Percentiles rank a stretch among this genome's conserved stretches.
phyloP scores from a whole-genome alignment of 2,113 vertebrate species.

The Oreochromis spilurus region DNA sequence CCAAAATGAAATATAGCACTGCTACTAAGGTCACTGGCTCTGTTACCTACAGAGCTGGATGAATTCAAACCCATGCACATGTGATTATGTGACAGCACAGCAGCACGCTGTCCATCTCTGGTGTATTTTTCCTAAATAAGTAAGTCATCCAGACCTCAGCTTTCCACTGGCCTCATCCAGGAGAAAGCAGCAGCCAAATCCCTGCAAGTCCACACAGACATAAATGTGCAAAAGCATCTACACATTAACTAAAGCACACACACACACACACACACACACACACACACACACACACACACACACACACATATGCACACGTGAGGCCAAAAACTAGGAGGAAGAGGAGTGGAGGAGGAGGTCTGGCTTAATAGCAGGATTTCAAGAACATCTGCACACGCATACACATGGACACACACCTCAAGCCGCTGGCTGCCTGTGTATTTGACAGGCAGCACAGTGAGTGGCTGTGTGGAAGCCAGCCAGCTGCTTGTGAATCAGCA shows the following conservation, averaged over 20 bases:
- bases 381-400: constrained; percentile 57
- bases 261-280: neutral
- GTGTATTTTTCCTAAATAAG: constrained; percentile 64
- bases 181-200: constrained; percentile 34
- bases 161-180: constrained; percentile 56
- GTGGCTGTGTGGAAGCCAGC: constrained; percentile 45
- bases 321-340: neutral
- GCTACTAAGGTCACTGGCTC: constrained; percentile 14
- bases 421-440: constrained; percentile 34
- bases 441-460: constrained; percentile 51
- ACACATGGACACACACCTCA: constrained; percentile 19
- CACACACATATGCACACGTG: neutral
- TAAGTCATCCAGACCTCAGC: constrained; percentile 60
- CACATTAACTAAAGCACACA: neutral
- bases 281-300: neutral
- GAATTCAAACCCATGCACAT: neutral
- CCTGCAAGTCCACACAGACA: constrained; percentile 23
- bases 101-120: constrained; percentile 36
- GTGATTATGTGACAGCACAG: constrained; percentile 37
- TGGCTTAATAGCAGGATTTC: constrained; percentile 44
- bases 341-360: neutral
- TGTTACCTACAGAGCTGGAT: neutral
- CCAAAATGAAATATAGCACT: constrained; percentile 24
- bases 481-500: constrained; percentile 58
- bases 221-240: neutral